phyloP scores from a whole-genome alignment of 2,888 invertebrate species.

The Eremobia ochroleuca region DNA sequence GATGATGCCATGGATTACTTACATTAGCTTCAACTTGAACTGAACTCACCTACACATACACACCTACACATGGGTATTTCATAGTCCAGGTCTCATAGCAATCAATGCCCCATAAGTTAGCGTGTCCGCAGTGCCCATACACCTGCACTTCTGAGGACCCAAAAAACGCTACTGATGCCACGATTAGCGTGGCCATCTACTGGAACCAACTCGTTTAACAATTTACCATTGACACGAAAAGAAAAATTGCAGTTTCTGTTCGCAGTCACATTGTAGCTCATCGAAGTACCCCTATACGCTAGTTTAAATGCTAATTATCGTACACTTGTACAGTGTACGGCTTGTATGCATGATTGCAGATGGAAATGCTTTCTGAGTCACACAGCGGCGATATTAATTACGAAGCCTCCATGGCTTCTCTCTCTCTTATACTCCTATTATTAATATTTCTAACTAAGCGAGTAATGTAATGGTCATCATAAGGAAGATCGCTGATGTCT shows the following conservation, averaged over 20 bases:
- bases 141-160: background rate
- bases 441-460: too few relatives aligned
- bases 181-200: background rate
- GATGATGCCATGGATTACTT: background rate
- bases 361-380: background rate
- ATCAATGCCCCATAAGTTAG: accelerated
- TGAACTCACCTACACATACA: background rate
- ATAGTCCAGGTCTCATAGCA: background rate
- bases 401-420: background rate
- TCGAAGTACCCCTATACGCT: background rate
- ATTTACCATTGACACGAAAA: background rate
- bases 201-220: background rate
- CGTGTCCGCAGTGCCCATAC: background rate
- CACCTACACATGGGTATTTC: background rate
- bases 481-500: too few relatives aligned
- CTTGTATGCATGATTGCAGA: background rate
- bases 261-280: background rate
- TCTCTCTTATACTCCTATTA: background rate
- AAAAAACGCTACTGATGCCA: background rate
- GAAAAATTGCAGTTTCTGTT: background rate
- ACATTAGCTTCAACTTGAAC: background rate
- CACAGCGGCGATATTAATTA: background rate
- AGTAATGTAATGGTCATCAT: too few relatives aligned
- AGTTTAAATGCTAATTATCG: background rate
- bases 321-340: background rate